Base-by-base conservation (phyloP, 2,888 invertebrate species). In the Drosophila monieri region DNA sequence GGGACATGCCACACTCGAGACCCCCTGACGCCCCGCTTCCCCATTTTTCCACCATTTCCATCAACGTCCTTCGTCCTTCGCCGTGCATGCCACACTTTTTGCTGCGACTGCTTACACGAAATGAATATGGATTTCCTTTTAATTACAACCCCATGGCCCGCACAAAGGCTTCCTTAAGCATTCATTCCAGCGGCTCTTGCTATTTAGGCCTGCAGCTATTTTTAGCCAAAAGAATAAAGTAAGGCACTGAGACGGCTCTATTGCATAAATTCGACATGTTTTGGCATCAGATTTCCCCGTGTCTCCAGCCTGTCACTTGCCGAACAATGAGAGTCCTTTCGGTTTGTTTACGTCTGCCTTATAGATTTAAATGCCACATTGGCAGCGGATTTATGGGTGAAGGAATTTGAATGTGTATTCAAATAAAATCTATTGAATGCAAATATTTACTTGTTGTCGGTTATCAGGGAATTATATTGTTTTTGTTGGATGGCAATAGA, bases 61-160 rank as follows among this genome's bases (percentile, higher is more conserved):
- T 35, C 44, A 35, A 39, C 47, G 56, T 59, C 15, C 62, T 51
- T 37, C 35, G 58, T 61, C 61, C 60, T 49, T n/a, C 49, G 32
- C 25, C 62, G 60, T 64, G 60, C 62, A 66, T 55, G 55, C 61
- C 56, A 58, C 47, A 21, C 47, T 53, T 68, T 39, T 43, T 14
- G 51, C 44, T 49, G 44, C 37, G 47, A 25, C 23, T 52, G 49
- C 52, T 59, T 61, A 46, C 81, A 75, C 65, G 73, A 80, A 85
- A 84, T 81, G 81, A 81, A 80, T 84, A 85, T 85, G 85, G 84
- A 80, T 86, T 86, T 80, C 72, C 78, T 85, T 85, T 87, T 87
- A 85, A 85, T 86, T 85, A 80, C 60, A 67, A 60, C 68, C 67
- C 49, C 60, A 37, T 67, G 68, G 48, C 48, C 54, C 48, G 39